Evolutionary conservation across 2,888 invertebrate species (phyloP).

Genomic region (Arge pagana): DNA sequence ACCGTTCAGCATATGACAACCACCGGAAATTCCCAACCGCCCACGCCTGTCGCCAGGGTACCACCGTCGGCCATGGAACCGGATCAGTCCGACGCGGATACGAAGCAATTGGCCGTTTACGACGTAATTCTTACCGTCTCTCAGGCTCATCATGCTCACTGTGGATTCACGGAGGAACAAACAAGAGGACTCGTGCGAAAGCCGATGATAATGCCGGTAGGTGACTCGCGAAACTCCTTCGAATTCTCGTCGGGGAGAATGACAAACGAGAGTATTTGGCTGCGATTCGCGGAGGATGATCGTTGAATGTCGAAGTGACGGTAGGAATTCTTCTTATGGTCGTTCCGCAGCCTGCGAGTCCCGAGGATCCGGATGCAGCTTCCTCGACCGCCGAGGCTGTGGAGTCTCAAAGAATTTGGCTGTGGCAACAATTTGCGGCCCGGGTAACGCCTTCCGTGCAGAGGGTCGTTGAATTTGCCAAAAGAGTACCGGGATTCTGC

Average conservation of each 20-base stretch:
- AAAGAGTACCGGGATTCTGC: conserved; percentile 90
- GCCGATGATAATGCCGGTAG: conserved; percentile 68
- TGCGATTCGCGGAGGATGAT: no score
- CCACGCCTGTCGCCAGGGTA: conserved; percentile 57
- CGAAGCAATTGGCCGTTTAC: conserved; percentile 71
- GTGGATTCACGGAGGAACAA: conserved; percentile 86
- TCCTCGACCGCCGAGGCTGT: conserved; percentile 68
- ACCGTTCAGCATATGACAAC: conserved; percentile 43
- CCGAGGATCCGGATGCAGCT: conserved; percentile 61
- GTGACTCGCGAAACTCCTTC: conserved; percentile 23
- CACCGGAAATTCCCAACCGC: conserved; percentile 55
- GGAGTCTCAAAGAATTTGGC: conserved; percentile 76
- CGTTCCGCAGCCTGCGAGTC: conserved; percentile 49
- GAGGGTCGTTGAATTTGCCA: conserved; percentile 95
- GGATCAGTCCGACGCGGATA: conserved; percentile 61
- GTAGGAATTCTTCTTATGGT: background rate
- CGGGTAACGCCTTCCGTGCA: conserved; percentile 90
- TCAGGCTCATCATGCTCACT: conserved; percentile 85
- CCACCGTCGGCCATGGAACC: conserved; percentile 50
- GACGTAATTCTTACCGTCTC: conserved; percentile 80
- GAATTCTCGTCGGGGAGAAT: background rate
- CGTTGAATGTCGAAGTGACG: no score
- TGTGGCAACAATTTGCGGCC: conserved; percentile 88
- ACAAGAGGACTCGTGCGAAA: conserved; percentile 71
- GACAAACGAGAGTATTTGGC: no score